Conservation (phyloP, 2,888 invertebrate species). For the Morinoia aosen region DNA sequence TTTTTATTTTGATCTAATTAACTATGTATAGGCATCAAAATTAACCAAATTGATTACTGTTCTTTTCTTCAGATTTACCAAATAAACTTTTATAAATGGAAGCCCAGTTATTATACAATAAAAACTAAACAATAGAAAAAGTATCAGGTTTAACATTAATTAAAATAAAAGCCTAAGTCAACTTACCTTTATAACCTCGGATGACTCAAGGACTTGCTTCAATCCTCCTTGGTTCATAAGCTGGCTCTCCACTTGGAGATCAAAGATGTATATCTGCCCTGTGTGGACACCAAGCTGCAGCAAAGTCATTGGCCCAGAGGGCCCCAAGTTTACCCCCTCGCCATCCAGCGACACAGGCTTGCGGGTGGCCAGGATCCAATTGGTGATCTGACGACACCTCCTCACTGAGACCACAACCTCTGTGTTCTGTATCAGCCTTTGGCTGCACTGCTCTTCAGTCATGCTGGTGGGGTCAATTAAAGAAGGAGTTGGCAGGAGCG, state of each 20-base stretch:
- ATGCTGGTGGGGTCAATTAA: not conserved
- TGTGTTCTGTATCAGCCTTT: constrained; percentile 80
- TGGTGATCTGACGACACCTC: constrained; percentile 81
- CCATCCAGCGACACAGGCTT: constrained; percentile 86
- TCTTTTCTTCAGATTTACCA: too few relatives aligned
- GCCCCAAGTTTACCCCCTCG: constrained; percentile 92
- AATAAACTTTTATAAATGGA: too few relatives aligned
- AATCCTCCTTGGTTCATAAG: constrained; percentile 85
- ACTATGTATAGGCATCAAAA: too few relatives aligned
- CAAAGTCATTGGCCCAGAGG: constrained; percentile 88
- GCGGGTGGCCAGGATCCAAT: constrained; percentile 70
- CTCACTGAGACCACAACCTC: constrained; percentile 84
- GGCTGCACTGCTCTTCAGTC: constrained; percentile 59
- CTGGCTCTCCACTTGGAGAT: constrained; percentile 86
- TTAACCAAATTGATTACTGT: too few relatives aligned
- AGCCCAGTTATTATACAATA: too few relatives aligned
- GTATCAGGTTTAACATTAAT: too few relatives aligned
- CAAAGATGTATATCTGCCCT: constrained; percentile 89
- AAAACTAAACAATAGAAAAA: too few relatives aligned
- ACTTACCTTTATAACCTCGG: constrained; percentile 83
- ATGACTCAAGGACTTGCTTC: constrained; percentile 84
- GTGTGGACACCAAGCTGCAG: constrained; percentile 81
- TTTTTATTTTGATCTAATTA: too few relatives aligned
- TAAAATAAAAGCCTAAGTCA: not conserved
- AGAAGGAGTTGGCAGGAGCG: constrained; percentile 27